phyloP scores from a whole-genome alignment of 1,140 invertebrate genomes.

The Penaeus japonicus region DNA sequence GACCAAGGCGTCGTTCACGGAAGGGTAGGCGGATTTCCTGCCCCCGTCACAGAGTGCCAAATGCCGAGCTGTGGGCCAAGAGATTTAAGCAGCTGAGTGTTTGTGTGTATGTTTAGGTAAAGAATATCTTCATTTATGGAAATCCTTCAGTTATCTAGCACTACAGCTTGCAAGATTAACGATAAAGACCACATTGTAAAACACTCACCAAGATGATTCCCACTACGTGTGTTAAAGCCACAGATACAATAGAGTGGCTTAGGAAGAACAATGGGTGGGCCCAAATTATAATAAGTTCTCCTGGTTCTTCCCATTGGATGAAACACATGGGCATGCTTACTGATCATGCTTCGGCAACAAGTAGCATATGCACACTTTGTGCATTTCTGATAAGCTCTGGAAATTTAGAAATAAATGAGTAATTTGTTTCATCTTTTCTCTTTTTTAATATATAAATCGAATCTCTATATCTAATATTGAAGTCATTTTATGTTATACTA shows the following conservation, averaged over 20 bases:
- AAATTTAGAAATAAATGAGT: slow-evolving; percentile 55
- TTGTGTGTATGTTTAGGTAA: background rate
- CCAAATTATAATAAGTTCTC: slow-evolving; percentile 36
- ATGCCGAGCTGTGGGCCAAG: slow-evolving; percentile 5
- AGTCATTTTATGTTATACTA: background rate
- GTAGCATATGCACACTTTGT: slow-evolving; percentile 79
- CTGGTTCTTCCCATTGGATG: slow-evolving; percentile 32
- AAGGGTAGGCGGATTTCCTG: slow-evolving; percentile 49
- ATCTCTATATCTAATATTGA: background rate
- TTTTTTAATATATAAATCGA: background rate
- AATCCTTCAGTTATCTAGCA: background rate
- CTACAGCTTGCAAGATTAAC: background rate
- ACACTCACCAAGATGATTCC: slow-evolving; percentile 65
- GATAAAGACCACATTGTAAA: background rate
- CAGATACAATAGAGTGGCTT: slow-evolving; percentile 77
- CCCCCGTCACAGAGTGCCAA: slow-evolving; percentile 39
- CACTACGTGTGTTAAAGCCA: slow-evolving; percentile 74
- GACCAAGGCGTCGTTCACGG: slow-evolving; percentile 32
- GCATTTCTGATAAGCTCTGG: slow-evolving; percentile 76
- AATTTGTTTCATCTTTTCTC: no score
- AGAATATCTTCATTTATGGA: background rate
- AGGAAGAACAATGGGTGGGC: slow-evolving; percentile 52
- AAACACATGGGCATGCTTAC: slow-evolving; percentile 71
- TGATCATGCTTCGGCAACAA: slow-evolving; percentile 77
- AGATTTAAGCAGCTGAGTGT: background rate